phyloP scores from a whole-genome alignment of 2,888 invertebrate species.

The Serrognathus titanus region DNA sequence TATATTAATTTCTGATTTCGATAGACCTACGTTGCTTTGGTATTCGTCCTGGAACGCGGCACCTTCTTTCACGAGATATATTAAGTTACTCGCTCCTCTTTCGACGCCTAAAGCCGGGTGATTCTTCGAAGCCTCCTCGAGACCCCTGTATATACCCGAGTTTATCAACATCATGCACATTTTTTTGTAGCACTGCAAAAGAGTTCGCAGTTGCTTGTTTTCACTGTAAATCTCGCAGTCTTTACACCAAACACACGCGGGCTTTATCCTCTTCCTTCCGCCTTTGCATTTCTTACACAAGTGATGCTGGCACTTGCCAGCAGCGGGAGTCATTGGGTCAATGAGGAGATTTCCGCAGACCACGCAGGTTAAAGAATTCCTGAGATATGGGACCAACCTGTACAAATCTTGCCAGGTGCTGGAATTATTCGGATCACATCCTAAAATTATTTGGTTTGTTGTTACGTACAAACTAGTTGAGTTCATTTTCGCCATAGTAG shows the following conservation, averaged over 20 bases:
- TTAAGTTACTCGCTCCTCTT: slow-evolving; percentile 58
- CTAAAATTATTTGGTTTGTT: slow-evolving; percentile 74
- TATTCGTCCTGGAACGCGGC: slow-evolving; percentile 74
- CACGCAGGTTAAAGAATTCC: slow-evolving; percentile 84
- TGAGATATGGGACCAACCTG: slow-evolving; percentile 77
- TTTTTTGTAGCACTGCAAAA: slow-evolving; percentile 85
- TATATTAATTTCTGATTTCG: slow-evolving; percentile 72
- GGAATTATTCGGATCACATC: slow-evolving; percentile 68
- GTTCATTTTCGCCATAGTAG: slow-evolving; percentile 58
- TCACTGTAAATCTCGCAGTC: slow-evolving; percentile 79
- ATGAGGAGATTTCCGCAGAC: slow-evolving; percentile 82
- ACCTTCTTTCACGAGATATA: slow-evolving; percentile 77
- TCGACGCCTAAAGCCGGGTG: slow-evolving; percentile 53
- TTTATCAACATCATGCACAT: slow-evolving; percentile 79
- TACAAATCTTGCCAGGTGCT: slow-evolving; percentile 78
- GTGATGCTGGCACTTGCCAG: slow-evolving; percentile 81
- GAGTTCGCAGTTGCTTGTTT: slow-evolving; percentile 74
- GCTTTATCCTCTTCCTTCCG: slow-evolving; percentile 79
- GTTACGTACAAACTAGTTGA: slow-evolving; percentile 78
- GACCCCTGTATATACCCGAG: slow-evolving; percentile 65
- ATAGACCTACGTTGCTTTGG: slow-evolving; percentile 67
- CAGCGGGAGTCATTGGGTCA: slow-evolving; percentile 76
- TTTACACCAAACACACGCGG: slow-evolving; percentile 81
- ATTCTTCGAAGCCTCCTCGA: slow-evolving; percentile 54
- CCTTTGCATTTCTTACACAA: slow-evolving; percentile 83